These are phyloP conservation scores for Otocyon megalotis DNA, from an alignment of 2,113 vertebrate genomes.

Conservation along the genomic window DNA sequence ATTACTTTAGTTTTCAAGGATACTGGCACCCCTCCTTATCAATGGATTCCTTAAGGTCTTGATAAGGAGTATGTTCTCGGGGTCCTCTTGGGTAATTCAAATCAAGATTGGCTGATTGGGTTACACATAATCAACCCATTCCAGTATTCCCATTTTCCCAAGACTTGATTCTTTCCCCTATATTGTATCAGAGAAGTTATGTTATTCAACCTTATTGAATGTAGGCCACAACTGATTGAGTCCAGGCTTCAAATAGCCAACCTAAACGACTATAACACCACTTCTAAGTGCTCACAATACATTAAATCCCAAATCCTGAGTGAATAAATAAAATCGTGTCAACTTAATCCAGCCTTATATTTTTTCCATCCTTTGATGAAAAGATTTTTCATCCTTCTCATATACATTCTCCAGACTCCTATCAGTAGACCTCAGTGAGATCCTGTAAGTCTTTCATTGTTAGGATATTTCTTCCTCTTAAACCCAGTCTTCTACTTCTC, in stretches of 20 bases:
- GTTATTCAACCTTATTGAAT: background rate
- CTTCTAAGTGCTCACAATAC: background rate
- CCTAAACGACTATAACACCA: background rate
- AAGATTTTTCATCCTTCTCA: background rate
- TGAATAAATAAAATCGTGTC: constrained; percentile 28
- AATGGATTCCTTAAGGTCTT: constrained; percentile 16
- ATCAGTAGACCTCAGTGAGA: background rate
- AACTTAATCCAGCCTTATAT: background rate
- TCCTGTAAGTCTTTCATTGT: background rate
- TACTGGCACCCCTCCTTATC: background rate
- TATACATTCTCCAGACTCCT: background rate
- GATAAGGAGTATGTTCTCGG: background rate
- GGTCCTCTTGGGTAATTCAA: background rate
- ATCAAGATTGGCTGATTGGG: background rate
- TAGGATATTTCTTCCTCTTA: background rate
- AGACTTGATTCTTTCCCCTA: background rate
- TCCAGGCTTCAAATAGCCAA: background rate
- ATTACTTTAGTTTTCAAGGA: background rate
- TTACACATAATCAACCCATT: background rate
- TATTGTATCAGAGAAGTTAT: background rate
- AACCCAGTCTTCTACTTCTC: background rate
- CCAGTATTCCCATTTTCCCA: background rate
- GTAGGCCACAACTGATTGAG: background rate
- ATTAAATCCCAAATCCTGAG: constrained; percentile 27
- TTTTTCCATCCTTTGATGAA: background rate